Conservation (phyloP, 2,888 invertebrate genomes). For the Drosophila vallismaia region DNA sequence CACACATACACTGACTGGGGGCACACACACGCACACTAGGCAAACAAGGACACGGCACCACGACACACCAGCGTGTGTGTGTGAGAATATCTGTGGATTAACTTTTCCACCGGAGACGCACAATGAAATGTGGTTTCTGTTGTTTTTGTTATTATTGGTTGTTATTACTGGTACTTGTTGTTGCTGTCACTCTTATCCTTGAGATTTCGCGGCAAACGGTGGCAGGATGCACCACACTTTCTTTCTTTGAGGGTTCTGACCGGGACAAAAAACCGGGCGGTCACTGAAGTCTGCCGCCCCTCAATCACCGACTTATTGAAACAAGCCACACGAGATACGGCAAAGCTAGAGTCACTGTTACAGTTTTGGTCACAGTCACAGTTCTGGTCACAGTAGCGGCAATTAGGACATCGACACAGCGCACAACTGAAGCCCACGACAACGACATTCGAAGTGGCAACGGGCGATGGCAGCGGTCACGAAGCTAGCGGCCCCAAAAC, state of each 20-base stretch:
- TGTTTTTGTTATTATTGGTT: slow-evolving; percentile 49
- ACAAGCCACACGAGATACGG: slow-evolving; percentile 33
- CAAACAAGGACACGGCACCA: slow-evolving; percentile 31
- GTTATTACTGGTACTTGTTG: slow-evolving; percentile 7
- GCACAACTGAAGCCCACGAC: slow-evolving; percentile 79
- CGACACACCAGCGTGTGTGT: slow-evolving; percentile 15
- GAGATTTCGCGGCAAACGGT: slow-evolving; percentile 55
- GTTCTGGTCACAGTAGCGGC: slow-evolving; percentile 10
- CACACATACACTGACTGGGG: slow-evolving; percentile 14
- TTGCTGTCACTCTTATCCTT: slow-evolving; percentile 5
- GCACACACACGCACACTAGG: slow-evolving; percentile 25
- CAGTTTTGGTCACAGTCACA: slow-evolving; percentile 19
- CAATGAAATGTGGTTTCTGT: slow-evolving; percentile 24
- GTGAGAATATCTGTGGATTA: slow-evolving; percentile 34
- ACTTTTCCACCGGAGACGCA: slow-evolving; percentile 32
- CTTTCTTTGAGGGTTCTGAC: slow-evolving; percentile 28
- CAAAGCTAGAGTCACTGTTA: slow-evolving; percentile 4
- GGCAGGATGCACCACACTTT: slow-evolving; percentile 31
- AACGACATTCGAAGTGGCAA: slow-evolving; percentile 81
- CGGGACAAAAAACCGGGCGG: slow-evolving; percentile 28
- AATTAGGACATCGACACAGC: slow-evolving; percentile 20
- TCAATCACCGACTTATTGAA: slow-evolving; percentile 61
- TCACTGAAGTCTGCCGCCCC: slow-evolving; percentile 11
- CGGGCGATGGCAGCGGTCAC: slow-evolving; percentile 60
- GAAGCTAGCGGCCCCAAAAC: slow-evolving; percentile 35